A percentile compares a stretch with the other conserved stretches of the same genome.
phyloP scores from a whole-genome alignment of 2,797 vertebrate genomes.

The Benthosema pterotum region DNA sequence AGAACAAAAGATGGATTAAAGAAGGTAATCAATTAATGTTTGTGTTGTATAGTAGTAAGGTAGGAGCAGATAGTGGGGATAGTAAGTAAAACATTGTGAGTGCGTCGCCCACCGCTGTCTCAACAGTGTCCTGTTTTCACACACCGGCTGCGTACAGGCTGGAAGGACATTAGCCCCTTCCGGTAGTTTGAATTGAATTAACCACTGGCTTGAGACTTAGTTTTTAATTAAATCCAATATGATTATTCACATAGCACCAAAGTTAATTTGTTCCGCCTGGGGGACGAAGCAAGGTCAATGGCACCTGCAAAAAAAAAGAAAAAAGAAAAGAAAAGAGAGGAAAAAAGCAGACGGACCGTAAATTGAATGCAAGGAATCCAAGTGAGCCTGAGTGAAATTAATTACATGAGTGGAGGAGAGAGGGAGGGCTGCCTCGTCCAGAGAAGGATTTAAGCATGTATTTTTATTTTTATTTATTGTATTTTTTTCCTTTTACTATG shows the following conservation, averaged over 20 bases:
- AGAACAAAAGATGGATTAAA: too few relatives aligned
- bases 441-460: too few relatives aligned
- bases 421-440: neutral
- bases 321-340: too few relatives aligned
- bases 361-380: neutral
- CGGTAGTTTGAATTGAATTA: neutral
- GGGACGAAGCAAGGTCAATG: neutral
- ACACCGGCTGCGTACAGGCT: too few relatives aligned
- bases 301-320: neutral
- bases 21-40: too few relatives aligned
- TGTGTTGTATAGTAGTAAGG: too few relatives aligned
- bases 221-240: slow-evolving; percentile 3
- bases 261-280: neutral
- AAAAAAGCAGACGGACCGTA: slow-evolving; percentile 6
- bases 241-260: neutral
- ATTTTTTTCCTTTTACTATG: too few relatives aligned
- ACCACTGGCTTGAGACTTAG: neutral
- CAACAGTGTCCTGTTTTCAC: too few relatives aligned
- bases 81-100: too few relatives aligned
- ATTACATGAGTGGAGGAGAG: slow-evolving; percentile 13
- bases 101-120: too few relatives aligned
- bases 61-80: too few relatives aligned
- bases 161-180: neutral
- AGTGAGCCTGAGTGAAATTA: slow-evolving; percentile 22
- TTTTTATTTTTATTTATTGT: too few relatives aligned